phyloP scores from a whole-genome alignment of 1,140 invertebrate species.

The Diuraphis noxia region DNA sequence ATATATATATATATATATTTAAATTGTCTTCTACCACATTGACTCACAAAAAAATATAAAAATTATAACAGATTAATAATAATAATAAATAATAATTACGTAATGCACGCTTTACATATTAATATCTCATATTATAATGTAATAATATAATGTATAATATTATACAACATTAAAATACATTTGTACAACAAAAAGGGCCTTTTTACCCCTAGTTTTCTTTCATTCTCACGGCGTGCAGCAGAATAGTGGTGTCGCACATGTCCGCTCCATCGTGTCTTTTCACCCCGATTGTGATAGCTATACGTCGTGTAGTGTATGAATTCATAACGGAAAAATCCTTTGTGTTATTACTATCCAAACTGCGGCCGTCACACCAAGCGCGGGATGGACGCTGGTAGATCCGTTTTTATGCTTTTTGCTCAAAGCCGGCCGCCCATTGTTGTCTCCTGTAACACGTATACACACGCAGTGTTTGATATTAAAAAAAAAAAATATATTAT shows the following conservation, averaged over 20 bases:
- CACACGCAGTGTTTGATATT: constrained; percentile 23
- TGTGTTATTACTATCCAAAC: constrained; percentile 36
- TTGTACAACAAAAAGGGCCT: neutral
- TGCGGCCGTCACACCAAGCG: neutral
- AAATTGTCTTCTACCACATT: neutral
- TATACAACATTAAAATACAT: constrained; percentile 45
- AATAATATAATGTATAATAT: neutral
- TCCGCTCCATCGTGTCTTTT: neutral
- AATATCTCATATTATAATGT: neutral
- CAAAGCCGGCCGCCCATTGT: constrained; percentile 34
- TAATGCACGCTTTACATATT: neutral
- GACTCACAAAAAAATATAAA: neutral
- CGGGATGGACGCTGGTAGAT: neutral
- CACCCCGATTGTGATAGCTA: neutral
- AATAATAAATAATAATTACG: neutral
- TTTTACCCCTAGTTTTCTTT: neutral
- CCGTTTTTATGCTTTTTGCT: constrained; percentile 44
- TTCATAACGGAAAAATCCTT: constrained; percentile 38
- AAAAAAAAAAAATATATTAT: neutral
- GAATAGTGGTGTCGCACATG: neutral
- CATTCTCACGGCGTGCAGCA: neutral
- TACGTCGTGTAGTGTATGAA: neutral
- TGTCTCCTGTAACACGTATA: constrained; percentile 39
- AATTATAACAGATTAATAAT: neutral
- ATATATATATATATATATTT: neutral